phyloP scores from a whole-genome alignment of 2,888 invertebrate genomes.

The Ormia ochracea region DNA sequence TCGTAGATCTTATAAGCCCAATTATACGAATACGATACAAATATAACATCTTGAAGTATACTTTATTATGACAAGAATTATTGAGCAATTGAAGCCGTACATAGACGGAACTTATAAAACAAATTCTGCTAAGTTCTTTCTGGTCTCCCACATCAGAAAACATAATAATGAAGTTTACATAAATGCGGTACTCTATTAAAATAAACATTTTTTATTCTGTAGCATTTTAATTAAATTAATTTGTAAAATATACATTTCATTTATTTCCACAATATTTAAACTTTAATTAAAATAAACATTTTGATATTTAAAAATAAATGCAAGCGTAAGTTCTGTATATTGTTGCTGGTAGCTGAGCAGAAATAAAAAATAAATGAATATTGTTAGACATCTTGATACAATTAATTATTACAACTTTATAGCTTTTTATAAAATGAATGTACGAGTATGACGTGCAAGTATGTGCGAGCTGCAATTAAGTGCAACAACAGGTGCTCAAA shows the following conservation, averaged over 20 bases:
- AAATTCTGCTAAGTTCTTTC: neutral
- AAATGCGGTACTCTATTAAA: neutral
- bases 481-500: conserved; percentile 27
- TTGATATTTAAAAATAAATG: neutral
- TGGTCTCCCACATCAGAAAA: neutral
- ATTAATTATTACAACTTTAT: conserved; percentile 28
- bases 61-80: too few species aligned
- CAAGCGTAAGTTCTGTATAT: neutral
- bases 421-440: neutral
- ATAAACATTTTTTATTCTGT: neutral
- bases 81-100: too few species aligned
- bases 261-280: neutral
- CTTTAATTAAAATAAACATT: conserved; percentile 19
- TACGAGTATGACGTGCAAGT: neutral
- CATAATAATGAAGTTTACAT: neutral
- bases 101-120: too few species aligned
- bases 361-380: neutral
- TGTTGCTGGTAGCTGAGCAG: neutral
- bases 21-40: too few species aligned
- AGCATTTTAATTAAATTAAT: conserved; percentile 50
- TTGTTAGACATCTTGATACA: conserved; percentile 19
- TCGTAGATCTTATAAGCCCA: too few species aligned
- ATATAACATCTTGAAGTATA: too few species aligned
- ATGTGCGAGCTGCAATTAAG: conserved; percentile 35
- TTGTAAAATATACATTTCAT: conserved; percentile 42